phyloP scores from a whole-genome alignment of 2,888 invertebrate species.

The Lamellibrachia columna region DNA sequence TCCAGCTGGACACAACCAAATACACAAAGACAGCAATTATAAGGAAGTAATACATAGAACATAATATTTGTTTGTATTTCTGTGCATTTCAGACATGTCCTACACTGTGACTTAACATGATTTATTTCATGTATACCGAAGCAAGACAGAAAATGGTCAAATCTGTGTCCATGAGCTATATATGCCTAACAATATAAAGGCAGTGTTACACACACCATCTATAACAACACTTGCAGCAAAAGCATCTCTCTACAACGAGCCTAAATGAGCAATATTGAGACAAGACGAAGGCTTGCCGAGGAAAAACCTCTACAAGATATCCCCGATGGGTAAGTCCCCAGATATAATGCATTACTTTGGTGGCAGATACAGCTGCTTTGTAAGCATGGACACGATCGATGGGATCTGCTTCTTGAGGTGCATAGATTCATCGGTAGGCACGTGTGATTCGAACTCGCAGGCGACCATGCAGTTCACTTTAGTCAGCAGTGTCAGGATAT shows the following conservation, averaged over 20 bases:
- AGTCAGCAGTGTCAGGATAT: constrained; percentile 76
- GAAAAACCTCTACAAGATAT: neutral
- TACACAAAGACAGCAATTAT: too few species aligned
- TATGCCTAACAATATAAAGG: neutral
- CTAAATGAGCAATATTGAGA: neutral
- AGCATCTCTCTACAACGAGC: neutral
- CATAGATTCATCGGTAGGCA: constrained; percentile 55
- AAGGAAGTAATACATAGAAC: too few species aligned
- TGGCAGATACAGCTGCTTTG: neutral
- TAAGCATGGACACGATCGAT: neutral
- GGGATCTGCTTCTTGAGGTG: constrained; percentile 48
- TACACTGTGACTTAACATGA: too few species aligned
- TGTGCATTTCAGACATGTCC: too few species aligned
- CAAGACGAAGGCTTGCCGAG: neutral
- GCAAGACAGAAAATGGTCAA: too few species aligned
- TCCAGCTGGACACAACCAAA: too few species aligned
- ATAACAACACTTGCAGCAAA: neutral
- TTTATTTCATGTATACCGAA: too few species aligned
- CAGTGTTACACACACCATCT: neutral
- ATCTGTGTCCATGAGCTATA: too few species aligned
- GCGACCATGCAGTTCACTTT: constrained; percentile 62
- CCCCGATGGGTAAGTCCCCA: neutral
- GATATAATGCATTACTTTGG: neutral
- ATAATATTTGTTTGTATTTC: too few species aligned
- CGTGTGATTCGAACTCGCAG: constrained; percentile 60